Evolutionary conservation across 2,888 invertebrate species (phyloP), one percentile per base, ranked within the genome.

Genomic region (Zhuqinia jingwanae): DNA sequence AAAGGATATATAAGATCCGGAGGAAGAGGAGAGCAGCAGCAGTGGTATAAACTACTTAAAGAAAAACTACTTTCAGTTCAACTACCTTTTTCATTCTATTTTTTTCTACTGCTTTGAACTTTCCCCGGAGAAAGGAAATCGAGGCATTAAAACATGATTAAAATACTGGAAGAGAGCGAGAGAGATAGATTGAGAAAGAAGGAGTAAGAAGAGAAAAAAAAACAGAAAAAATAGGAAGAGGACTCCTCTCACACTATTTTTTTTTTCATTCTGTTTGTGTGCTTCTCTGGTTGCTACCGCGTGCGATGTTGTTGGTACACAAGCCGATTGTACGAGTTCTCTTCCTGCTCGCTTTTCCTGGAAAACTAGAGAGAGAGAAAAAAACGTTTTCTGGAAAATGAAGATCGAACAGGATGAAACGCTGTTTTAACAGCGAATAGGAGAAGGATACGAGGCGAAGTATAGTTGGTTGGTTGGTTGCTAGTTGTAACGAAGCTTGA

Each of bases 121-220:
- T 73, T 73, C 50, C 25, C 73, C 50, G 17, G 73, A 73, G 47
- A 68, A 20, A 68, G 68, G 68, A 68, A 68, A 45, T 42, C 42
- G 68, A 75, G 30, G 53, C 53, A 53, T 75, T 75, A 53, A 75
- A 53, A 53, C 20, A 10, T 6, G 1, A 30, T 75, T 53, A 75
- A 53, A 75, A 75, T 8, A 17, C 27, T 17, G 11, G 10, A 11
- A 68, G 68, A 42, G 20, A 17, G 20, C n/a, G 20, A 8, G 10
- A 30, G n/a, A 63, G 11, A 25, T 10, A 25, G 25, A 8, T 30
- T 25, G 58, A 30, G n/a, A 27, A 30, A 10, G 36, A 63, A 2
- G n/a, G n/a, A n/a, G n/a, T n/a, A 15, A 50, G 3, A 3, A 36
- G 8, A 36, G 36, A 3, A 36, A 36, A 36, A 53, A 17, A 15